Base-by-base conservation (phyloP, 2,888 invertebrate species). In the Agapostemon virescens region DNA sequence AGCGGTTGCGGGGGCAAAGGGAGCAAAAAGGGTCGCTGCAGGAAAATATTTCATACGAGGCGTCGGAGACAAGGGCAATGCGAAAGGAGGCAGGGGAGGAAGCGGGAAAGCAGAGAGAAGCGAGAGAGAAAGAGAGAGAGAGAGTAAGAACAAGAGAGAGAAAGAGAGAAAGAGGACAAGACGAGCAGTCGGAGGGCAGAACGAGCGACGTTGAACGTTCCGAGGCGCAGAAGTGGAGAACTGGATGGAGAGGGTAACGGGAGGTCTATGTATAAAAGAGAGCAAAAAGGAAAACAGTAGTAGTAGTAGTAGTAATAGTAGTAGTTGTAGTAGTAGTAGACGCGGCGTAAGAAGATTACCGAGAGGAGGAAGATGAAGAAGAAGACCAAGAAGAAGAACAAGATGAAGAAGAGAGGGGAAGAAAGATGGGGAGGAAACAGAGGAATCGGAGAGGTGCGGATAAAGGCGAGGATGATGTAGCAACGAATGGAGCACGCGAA, bases 31-130 rank as follows among this genome's bases (percentile, higher is more conserved):
- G 73, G 79, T 67, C 68, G 86, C 73, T 77, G 77, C 84, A 77
- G 85, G 82, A 87, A 89, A 87, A 88, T 90, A 89, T 89, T 90
- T 89, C 88, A 88, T 86, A 83, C 85, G 82, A 74, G 76, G 78
- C 81, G 73, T 68, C 73, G 76, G 73, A 49, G 42, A 67, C 64
- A 42, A 45, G 33, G 49, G 74, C 42, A 52, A 63, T 75, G 68
- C 30, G 69, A 69, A 71, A 30, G 45, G 63, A 33, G 77, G 33
- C 64, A 33, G 38, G 40, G 42, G 55, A 63, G 36, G 64, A 23
- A 67, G 23, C 45, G 69, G 52, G 42, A 40, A 64, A 77, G 71
- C 36, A 64, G 61, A 40, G 64, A 38, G 40, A 49, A 49, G 30
- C 33, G 69, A 74, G 70, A 49, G 63, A 58, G 33, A 38, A 40